Conservation (phyloP, 2,113 vertebrate genomes). For the Oxygymnocypris stewartii region DNA sequence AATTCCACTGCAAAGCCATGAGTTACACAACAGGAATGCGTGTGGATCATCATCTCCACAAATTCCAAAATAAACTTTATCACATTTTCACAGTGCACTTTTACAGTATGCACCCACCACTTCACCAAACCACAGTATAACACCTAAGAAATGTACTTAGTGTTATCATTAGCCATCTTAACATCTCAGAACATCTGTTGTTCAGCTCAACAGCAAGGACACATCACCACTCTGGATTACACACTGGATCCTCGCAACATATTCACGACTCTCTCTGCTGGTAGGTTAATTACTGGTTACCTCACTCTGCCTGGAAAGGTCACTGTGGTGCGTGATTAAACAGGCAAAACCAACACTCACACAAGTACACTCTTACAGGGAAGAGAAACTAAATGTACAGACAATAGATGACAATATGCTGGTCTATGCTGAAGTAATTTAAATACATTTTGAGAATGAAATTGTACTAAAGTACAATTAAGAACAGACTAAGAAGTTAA, state of each 20-base stretch:
- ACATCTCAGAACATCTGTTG: constrained; percentile 7
- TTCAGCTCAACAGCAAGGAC: background rate
- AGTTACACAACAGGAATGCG: constrained; percentile 1
- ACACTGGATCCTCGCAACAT: background rate
- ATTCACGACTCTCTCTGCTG: background rate
- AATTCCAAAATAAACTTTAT: background rate
- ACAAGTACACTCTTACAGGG: background rate
- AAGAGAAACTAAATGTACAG: background rate
- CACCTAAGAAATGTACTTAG: background rate
- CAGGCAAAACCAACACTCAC: background rate
- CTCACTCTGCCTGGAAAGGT: constrained; percentile 33
- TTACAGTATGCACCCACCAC: background rate
- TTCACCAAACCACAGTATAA: background rate
- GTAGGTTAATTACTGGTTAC: constrained; percentile 27
- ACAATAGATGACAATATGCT: background rate
- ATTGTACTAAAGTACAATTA: background rate
- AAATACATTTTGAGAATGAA: background rate
- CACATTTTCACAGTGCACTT: background rate
- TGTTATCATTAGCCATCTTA: constrained; percentile 13
- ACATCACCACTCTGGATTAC: background rate
- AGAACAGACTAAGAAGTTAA: background rate
- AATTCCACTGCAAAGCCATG: background rate
- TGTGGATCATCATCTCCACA: background rate
- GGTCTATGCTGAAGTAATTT: background rate
- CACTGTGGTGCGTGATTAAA: constrained; percentile 14